Base-by-base conservation (phyloP, 2,888 invertebrate genomes). In the Calameuta pallipes region DNA sequence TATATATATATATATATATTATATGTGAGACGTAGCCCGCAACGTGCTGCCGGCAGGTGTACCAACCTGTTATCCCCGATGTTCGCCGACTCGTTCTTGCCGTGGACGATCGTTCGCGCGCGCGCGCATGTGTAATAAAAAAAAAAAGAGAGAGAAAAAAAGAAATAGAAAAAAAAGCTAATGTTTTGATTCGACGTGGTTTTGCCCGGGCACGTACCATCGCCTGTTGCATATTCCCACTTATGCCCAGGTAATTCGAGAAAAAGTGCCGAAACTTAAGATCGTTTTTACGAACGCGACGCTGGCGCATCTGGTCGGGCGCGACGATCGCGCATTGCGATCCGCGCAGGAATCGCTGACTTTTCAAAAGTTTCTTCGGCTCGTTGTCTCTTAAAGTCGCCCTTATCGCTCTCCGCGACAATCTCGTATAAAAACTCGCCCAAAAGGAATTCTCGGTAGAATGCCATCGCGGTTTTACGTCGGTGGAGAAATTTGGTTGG, bases 361-460 rank as follows among this genome's bases (percentile, higher is more conserved):
- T 56, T 23, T 23, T 23, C 23, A 56, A 56, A 23, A 56, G 56
- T 56, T 56, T 56, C 23, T 15, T 23, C 23, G 56, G 2, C 84
- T 85, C 83, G 83, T 87, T 85, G 86, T 85, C 81, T 87, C 86
- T 87, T 84, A 87, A 87, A 82, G 81, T 2, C 23, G 56, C 56
- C 23, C 56, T 56, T 56, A 56, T 56, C 41, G 41, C 41, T 56
- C 23, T 23, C 1, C 2, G 41, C 41, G 41, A 56, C 2, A 9
- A 23, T 56, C 56, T 9, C 23, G 56, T 56, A 56, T 56, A 56
- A 23, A 56, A 56, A 56, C 56, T 56, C 56, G 41, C 41, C 41
- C 41, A 1, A 56, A 23, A 56, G 41, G 41, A 9, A 9, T 56
- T 56, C 2, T 23, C 23, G 0, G 6, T 9, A 9, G 2, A 9